Evolutionary conservation across 2,888 invertebrate species (phyloP).

Genomic region (Drosophila falleni): DNA sequence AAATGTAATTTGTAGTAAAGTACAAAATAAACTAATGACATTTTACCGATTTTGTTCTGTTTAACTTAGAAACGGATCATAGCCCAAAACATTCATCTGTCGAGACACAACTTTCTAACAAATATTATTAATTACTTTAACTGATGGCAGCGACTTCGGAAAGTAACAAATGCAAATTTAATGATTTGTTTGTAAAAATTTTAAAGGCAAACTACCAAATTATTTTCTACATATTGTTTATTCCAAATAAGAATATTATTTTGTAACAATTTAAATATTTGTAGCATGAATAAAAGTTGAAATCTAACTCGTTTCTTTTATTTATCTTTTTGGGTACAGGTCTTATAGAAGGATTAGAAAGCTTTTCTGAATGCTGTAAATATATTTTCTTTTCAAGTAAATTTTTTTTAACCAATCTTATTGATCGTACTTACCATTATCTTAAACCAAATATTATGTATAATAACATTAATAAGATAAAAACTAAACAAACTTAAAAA

Average conservation of each 20-base stretch:
- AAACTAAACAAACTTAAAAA: not conserved
- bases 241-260: conserved; percentile 14
- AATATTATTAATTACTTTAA: not conserved
- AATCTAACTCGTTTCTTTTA: conserved; percentile 1
- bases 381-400: not conserved
- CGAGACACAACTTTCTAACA: not conserved
- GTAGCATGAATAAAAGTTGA: conserved; percentile 12
- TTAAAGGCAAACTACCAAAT: not conserved
- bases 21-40: conserved; percentile 23
- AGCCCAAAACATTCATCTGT: not conserved
- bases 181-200: not conserved
- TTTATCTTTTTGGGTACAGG: not conserved
- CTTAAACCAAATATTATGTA: too few relatives aligned
- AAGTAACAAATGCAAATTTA: not conserved
- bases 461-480: not conserved
- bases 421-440: not conserved
- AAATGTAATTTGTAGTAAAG: conserved; percentile 54
- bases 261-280: conserved; percentile 12
- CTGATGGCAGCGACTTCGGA: not conserved
- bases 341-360: not conserved
- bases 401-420: not conserved
- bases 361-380: not conserved
- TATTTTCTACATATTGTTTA: conserved; percentile 20
- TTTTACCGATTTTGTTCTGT: conserved; percentile 8
- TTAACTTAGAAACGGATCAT: conserved; percentile 1